A percentile compares a stretch with the other conserved stretches of the same genome.
These are phyloP conservation scores for Clarias fuscus DNA, from an alignment of 2,797 vertebrate species.

Conservation along the genomic window DNA sequence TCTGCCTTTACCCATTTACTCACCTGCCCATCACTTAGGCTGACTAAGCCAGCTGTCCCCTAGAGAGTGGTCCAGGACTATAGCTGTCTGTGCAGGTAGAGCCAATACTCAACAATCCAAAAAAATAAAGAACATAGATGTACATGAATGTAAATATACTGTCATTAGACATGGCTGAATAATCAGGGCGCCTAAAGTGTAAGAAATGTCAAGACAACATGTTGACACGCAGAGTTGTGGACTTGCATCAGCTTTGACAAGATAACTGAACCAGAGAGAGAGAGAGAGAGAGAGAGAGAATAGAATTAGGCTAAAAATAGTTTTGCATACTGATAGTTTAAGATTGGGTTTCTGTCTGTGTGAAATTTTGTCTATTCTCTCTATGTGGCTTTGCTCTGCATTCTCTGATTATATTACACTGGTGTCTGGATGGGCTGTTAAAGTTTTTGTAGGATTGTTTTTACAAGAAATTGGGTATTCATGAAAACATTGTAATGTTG, in stretches of 20 bases:
- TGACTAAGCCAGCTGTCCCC: conserved; percentile 80
- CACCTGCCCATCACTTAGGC: conserved; percentile 76
- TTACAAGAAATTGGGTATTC: background rate
- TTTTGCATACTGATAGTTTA: background rate
- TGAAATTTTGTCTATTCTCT: too few species aligned
- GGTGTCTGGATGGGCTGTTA: background rate
- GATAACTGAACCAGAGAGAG: background rate
- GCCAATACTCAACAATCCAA: conserved; percentile 24
- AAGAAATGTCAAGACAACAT: background rate
- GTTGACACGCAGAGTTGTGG: background rate
- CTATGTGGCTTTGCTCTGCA: background rate
- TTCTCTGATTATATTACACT: background rate
- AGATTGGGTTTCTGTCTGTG: background rate
- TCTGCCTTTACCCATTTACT: conserved; percentile 76
- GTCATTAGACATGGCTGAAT: background rate
- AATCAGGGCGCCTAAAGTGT: background rate
- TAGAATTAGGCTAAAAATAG: background rate
- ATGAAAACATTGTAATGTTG: background rate
- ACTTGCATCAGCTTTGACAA: background rate
- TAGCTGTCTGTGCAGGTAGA: conserved; percentile 45
- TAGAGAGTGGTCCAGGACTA: conserved; percentile 61
- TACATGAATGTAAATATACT: background rate
- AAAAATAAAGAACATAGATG: conserved; percentile 21
- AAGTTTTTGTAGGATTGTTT: background rate
- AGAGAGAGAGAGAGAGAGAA: background rate